A percentile compares a stretch with the other conserved stretches of the same genome.
phyloP scores from a whole-genome alignment of 2,113 vertebrate genomes.

The Thinocorus orbignyianus region DNA sequence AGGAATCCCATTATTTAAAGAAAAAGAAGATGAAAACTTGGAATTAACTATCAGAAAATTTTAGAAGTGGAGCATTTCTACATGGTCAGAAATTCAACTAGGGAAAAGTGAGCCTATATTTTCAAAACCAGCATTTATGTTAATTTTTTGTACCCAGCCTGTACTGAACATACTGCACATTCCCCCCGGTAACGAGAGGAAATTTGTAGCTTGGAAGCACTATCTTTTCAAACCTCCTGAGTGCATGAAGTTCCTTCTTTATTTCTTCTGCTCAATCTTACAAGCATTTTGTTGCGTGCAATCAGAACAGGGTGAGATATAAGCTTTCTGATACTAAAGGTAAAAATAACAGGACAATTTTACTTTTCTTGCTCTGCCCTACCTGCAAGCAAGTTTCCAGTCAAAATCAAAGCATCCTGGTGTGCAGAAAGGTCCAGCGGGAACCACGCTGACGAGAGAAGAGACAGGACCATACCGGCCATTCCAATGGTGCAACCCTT shows the following conservation, averaged over 20 bases:
- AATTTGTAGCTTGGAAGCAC: neutral
- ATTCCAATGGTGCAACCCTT: slow-evolving; percentile 87
- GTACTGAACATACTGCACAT: neutral
- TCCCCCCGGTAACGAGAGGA: neutral
- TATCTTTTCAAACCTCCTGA: neutral
- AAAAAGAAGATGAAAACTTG: neutral
- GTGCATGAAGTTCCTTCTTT: neutral
- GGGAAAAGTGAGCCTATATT: neutral
- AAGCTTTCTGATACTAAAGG: neutral
- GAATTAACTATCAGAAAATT: neutral
- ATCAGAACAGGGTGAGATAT: accelerated
- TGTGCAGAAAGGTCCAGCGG: slow-evolving; percentile 95
- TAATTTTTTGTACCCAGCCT: neutral
- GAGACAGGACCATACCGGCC: slow-evolving; percentile 87
- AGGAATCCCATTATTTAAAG: neutral
- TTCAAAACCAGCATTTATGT: neutral
- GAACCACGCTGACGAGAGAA: slow-evolving; percentile 95
- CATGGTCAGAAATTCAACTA: neutral
- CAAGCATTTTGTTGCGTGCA: neutral
- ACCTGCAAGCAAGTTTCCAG: slow-evolving; percentile 94
- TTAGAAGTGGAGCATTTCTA: neutral
- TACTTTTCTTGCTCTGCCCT: neutral
- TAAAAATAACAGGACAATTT: neutral
- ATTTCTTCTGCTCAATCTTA: neutral
- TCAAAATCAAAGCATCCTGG: slow-evolving; percentile 90